Evolutionary conservation across 2,888 invertebrate genomes (phyloP).

Genomic region (Sminthurinus aureus): DNA sequence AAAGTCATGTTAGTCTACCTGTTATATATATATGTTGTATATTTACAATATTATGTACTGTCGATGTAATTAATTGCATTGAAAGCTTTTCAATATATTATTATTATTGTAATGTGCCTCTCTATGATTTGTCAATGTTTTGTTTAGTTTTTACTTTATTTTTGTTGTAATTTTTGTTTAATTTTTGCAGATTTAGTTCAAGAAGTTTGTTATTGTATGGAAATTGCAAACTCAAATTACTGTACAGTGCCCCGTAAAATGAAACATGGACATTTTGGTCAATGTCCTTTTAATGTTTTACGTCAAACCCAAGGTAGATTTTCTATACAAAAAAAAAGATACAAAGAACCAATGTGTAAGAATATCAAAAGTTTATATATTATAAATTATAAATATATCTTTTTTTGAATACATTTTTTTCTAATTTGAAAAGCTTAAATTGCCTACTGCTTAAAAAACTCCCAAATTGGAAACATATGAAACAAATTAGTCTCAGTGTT

Average conservation of each 20-base stretch:
- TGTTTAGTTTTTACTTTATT: slow-evolving; percentile 11
- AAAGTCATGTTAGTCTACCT: no score
- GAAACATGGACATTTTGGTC: slow-evolving; percentile 35
- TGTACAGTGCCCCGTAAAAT: slow-evolving; percentile 48
- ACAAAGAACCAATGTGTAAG: background rate
- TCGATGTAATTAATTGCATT: no score
- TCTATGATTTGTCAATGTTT: background rate
- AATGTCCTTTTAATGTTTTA: slow-evolving; percentile 34
- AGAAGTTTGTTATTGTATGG: slow-evolving; percentile 50
- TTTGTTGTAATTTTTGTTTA: slow-evolving; percentile 18
- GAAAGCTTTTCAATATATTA: background rate
- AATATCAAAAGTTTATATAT: background rate
- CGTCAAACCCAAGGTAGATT: slow-evolving; percentile 3
- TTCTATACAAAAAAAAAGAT: slow-evolving; percentile 19
- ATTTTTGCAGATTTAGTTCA: slow-evolving; percentile 38
- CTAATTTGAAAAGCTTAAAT: background rate
- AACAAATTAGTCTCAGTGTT: background rate
- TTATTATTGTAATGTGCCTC: slow-evolving; percentile 10
- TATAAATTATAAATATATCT: no score
- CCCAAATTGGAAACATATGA: background rate
- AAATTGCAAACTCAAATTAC: slow-evolving; percentile 41
- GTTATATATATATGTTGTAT: no score
- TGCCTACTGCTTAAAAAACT: background rate
- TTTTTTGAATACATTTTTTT: background rate
- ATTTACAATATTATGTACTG: no score